A percentile compares a stretch with the other conserved stretches of the same genome.
These are phyloP conservation scores for Clunio marinus DNA, from an alignment of 2,888 invertebrate genomes.

Conservation along the genomic window DNA sequence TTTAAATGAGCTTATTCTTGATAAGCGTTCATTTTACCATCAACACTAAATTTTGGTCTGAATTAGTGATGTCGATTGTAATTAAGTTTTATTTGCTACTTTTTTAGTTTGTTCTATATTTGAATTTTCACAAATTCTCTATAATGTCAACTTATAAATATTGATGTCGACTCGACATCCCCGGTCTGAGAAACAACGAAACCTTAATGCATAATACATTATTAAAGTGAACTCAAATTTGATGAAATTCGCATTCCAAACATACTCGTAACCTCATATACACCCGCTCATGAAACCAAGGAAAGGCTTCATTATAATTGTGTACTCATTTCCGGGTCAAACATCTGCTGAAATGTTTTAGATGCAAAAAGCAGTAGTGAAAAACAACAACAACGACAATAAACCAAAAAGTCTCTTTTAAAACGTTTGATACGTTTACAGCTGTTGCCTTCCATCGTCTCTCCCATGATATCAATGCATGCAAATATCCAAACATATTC, in stretches of 20 bases:
- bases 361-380: no score
- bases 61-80: no score
- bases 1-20: background rate
- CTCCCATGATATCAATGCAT: no score
- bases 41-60: background rate
- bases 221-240: background rate
- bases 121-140: no score
- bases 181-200: no score
- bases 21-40: background rate
- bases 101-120: no score
- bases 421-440: constrained; percentile 14
- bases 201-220: constrained; percentile 26
- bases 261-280: background rate
- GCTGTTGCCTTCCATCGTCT: constrained; percentile 10
- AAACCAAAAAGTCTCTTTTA: background rate
- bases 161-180: no score
- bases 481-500: background rate
- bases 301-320: constrained; percentile 26
- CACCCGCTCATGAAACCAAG: background rate
- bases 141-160: no score
- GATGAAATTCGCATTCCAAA: background rate
- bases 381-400: no score
- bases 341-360: background rate
- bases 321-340: constrained; percentile 15
- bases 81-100: no score